Evolutionary conservation across 1,140 invertebrate species (phyloP).

Genomic region (Drosophila navojoa): DNA sequence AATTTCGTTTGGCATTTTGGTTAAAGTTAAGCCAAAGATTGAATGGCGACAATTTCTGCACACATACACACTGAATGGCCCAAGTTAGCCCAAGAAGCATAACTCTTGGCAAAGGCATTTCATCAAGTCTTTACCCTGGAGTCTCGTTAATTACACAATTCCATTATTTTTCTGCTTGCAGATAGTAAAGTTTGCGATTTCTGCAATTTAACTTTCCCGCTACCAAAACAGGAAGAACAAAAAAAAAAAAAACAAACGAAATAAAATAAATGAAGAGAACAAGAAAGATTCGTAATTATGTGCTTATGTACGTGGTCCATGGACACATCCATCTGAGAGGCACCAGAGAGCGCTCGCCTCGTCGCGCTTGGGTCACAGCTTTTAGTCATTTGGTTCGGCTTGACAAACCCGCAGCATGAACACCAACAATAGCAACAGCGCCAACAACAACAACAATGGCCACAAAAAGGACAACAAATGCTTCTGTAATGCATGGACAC

Average conservation of each 20-base stretch:
- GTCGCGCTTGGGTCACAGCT: constrained; percentile 16
- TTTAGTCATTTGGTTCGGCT: constrained; percentile 4
- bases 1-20: neutral
- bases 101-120: constrained; percentile 37
- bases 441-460: neutral
- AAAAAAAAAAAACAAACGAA: neutral
- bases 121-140: constrained; percentile 64
- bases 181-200: constrained; percentile 73
- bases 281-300: constrained; percentile 69
- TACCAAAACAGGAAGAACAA: constrained; percentile 42
- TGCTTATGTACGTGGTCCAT: constrained; percentile 48
- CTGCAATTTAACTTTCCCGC: constrained; percentile 73
- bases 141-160: constrained; percentile 75
- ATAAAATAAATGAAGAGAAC: constrained; percentile 1
- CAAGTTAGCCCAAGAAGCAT: too few species aligned
- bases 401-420: constrained; percentile 29
- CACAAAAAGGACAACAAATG: constrained; percentile 54
- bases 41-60: constrained; percentile 19
- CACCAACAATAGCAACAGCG: constrained; percentile 3
- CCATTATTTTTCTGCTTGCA: constrained; percentile 70
- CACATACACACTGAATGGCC: neutral
- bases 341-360: constrained; percentile 45
- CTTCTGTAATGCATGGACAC: constrained; percentile 75
- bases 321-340: constrained; percentile 68
- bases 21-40: neutral